Base-by-base conservation (phyloP, 2,888 invertebrate genomes). In the Drosophila trichaetosa region DNA sequence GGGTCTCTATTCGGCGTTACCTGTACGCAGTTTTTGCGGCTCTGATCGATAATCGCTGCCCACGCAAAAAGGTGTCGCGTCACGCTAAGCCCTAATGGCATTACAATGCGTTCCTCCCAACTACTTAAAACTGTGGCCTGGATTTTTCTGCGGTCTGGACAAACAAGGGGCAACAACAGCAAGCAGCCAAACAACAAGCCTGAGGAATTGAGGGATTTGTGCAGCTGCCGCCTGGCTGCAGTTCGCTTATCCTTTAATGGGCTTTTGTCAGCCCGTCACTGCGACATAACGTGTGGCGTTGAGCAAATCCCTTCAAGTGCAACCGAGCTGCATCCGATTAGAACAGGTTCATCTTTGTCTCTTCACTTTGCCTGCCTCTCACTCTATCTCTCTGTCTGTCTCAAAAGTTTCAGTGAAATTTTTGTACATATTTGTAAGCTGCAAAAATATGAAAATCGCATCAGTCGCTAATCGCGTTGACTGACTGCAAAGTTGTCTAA, bases 1-100 rank as follows among this genome's bases (percentile, higher is more conserved):
- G 42, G 42, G 42, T 34, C 56, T 27, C 29, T 4, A 34, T 38
- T 42, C 33, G 53, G 27, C 10, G 36, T 76, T 88, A 91, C 87
- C 90, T 90, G 87, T 67, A 61, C 76, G 57, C 74, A 69, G 68
- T 69, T 58, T 80, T 81, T 89, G 91, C 76, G 88, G 91, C 80
- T 91, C 82, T 83, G 82, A 91, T 91, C 83, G 91, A 87, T 90
- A 91, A 91, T 91, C 90, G 78, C 76, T 66, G 82, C 80, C 90
- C 87, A 87, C 89, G 83, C 87, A 85, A 89, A 87, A 84, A 68
- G 68, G 73, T 85, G 82, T 79, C 76, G 73, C 69, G 87, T 87
- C 87, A 87, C 89, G 83, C 89, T 80, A 75, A 76, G 70, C 58
- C 79, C 61, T 87, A 87, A 87, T 89, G 86, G 88, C 79, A 87